Conservation (phyloP, 2,113 vertebrate species). For the Pluvialis apricaria region DNA sequence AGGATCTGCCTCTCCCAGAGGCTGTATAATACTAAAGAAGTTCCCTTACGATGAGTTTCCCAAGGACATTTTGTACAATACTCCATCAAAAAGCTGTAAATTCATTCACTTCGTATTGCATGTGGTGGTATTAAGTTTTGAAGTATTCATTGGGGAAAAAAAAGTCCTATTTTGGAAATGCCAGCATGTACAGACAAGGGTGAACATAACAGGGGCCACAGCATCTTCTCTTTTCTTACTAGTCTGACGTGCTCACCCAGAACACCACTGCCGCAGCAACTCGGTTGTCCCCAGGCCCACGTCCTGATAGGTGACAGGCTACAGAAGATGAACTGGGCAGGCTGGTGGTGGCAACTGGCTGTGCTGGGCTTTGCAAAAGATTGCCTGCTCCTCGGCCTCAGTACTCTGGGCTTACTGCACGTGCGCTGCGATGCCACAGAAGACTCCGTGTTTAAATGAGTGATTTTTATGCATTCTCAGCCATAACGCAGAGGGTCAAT, state of each 20-base stretch:
- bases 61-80: not conserved
- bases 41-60: not conserved
- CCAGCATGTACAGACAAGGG: not conserved
- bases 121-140: not conserved
- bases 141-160: not conserved
- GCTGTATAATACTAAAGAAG: not conserved
- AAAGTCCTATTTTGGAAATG: not conserved
- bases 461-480: not conserved
- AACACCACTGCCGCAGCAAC: not conserved
- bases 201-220: not conserved
- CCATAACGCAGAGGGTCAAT: not conserved
- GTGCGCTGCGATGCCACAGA: accelerated
- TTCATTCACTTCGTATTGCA: not conserved
- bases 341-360: not conserved
- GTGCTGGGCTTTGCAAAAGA: not conserved
- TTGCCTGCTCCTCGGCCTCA: not conserved
- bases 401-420: not conserved
- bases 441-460: not conserved
- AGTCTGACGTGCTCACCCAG: not conserved
- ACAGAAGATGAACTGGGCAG: not conserved
- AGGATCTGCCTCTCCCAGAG: not conserved
- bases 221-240: not conserved
- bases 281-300: not conserved
- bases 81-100: not conserved
- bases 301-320: not conserved